Conservation (phyloP, 2,797 vertebrate species). For the Ctenosaura bakeri region DNA sequence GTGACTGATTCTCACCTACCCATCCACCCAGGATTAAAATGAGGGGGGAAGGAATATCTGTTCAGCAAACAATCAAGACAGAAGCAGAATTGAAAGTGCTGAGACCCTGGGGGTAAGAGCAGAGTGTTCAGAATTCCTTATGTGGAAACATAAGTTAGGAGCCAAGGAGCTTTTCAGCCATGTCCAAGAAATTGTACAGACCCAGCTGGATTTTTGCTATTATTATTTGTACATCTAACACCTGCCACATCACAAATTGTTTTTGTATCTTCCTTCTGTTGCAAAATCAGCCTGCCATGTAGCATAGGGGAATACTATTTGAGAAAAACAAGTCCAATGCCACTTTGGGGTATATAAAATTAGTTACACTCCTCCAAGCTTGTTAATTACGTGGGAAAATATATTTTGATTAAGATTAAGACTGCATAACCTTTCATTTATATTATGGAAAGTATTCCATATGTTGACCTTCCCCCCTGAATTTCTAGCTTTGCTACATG, state of each 20-base stretch:
- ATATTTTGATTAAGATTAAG: background rate
- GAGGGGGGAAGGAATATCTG: background rate
- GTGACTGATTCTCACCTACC: background rate
- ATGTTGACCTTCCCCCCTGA: background rate
- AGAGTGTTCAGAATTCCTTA: background rate
- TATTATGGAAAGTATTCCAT: background rate
- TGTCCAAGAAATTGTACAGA: background rate
- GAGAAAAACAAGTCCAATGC: background rate
- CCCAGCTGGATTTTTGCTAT: background rate
- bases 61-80: background rate
- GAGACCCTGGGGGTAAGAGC: background rate
- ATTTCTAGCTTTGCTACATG: background rate
- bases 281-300: background rate
- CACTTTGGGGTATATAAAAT: background rate
- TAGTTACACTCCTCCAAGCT: background rate
- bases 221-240: background rate
- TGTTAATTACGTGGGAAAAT: background rate
- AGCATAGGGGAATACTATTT: background rate
- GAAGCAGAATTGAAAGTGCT: background rate
- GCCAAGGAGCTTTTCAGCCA: background rate
- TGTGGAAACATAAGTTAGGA: background rate
- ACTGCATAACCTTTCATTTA: background rate
- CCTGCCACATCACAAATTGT: background rate
- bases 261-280: background rate
- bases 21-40: background rate